These are phyloP conservation scores for Otus scops DNA, from an alignment of 2,797 vertebrate genomes.

Conservation along the genomic window DNA sequence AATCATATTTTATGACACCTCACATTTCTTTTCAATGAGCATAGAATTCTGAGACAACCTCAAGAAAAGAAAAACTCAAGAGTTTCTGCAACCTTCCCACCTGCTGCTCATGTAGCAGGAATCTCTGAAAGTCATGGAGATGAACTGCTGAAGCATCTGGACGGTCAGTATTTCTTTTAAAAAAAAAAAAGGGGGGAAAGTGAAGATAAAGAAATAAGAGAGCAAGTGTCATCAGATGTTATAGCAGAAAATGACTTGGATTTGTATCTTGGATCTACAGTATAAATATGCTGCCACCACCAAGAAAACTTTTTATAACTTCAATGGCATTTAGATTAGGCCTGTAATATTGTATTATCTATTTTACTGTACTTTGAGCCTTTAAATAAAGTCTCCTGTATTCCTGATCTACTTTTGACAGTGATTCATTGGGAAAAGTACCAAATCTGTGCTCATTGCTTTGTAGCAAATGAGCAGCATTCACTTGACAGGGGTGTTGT, in stretches of 20 bases:
- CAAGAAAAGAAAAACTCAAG: neutral
- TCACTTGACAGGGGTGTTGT: neutral
- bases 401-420: neutral
- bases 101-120: conserved; percentile 90
- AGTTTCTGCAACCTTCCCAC: conserved; percentile 71
- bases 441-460: neutral
- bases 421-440: neutral
- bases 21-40: neutral
- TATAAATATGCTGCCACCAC: neutral
- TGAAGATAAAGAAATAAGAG: neutral
- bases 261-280: neutral
- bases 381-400: neutral
- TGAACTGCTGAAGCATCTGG: conserved; percentile 87
- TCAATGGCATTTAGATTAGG: neutral
- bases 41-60: neutral
- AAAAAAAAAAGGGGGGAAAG: neutral
- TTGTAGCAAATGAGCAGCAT: neutral
- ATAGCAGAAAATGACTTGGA: neutral
- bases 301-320: neutral
- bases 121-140: conserved; percentile 93
- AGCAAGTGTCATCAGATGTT: neutral
- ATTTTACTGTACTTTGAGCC: neutral
- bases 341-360: neutral
- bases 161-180: conserved; percentile 88
- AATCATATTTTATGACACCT: neutral